These are phyloP conservation scores for Sminthurinus aureus DNA, from an alignment of 2,888 invertebrate genomes.

Conservation along the genomic window DNA sequence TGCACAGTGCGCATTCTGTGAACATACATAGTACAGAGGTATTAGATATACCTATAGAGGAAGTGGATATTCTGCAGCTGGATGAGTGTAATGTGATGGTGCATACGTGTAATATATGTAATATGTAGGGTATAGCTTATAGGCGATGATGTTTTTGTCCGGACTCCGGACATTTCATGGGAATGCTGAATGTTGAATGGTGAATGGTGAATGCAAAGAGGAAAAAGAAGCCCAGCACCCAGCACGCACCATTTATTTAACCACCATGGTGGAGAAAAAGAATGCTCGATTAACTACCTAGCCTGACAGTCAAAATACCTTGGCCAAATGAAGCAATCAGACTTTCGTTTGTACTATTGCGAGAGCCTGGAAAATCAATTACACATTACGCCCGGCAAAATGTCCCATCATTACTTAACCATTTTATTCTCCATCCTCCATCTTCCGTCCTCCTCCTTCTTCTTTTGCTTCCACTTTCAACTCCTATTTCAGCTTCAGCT, in stretches of 20 bases:
- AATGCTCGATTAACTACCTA: slow-evolving; percentile 45
- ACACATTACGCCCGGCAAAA: slow-evolving; percentile 31
- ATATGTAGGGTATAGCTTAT: slow-evolving; percentile 7
- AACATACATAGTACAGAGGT: background rate
- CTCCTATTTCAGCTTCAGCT: background rate
- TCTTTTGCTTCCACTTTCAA: background rate
- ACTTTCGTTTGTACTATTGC: slow-evolving; percentile 23
- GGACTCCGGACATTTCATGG: no score
- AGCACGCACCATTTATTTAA: slow-evolving; percentile 34
- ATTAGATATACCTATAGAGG: no score
- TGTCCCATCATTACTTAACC: slow-evolving; percentile 34
- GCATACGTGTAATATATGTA: slow-evolving; percentile 18
- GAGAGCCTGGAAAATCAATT: slow-evolving; percentile 38
- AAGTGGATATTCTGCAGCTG: background rate
- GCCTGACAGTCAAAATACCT: slow-evolving; percentile 42
- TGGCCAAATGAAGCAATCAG: slow-evolving; percentile 48
- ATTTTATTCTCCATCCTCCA: slow-evolving; percentile 25
- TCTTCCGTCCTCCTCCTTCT: background rate
- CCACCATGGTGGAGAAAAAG: slow-evolving; percentile 39
- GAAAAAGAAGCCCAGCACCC: slow-evolving; percentile 21
- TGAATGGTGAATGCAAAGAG: no score
- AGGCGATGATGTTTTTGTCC: no score
- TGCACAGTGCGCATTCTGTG: background rate
- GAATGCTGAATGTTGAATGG: no score
- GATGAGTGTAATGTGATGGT: slow-evolving; percentile 9